These are phyloP conservation scores for Atopsyche davidsoni DNA, from an alignment of 1,140 invertebrate species.

Conservation along the genomic window DNA sequence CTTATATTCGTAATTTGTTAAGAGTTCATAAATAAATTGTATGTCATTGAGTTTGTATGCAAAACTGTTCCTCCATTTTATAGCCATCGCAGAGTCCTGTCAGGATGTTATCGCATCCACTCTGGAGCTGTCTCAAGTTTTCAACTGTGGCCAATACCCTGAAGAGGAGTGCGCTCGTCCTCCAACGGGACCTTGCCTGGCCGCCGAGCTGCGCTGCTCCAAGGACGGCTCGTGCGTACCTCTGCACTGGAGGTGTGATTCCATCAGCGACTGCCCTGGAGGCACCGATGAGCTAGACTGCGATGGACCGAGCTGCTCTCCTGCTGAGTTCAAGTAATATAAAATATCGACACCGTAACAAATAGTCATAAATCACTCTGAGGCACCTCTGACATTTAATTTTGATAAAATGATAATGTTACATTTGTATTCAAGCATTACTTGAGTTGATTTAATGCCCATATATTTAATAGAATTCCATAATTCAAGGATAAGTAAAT, in stretches of 20 bases:
- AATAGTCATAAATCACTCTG: no score
- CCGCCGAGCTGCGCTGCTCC: constrained; percentile 54
- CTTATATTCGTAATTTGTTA: no score
- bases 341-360: no score
- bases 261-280: constrained; percentile 55
- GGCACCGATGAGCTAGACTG: constrained; percentile 61
- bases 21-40: background rate
- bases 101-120: constrained; percentile 53
- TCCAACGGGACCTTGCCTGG: constrained; percentile 45
- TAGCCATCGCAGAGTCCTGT: constrained; percentile 55
- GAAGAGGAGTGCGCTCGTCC: constrained; percentile 39
- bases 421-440: no score
- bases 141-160: constrained; percentile 56
- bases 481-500: no score
- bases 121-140: constrained; percentile 48
- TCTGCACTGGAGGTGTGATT: constrained; percentile 60
- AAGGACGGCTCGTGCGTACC: constrained; percentile 58
- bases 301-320: constrained; percentile 40
- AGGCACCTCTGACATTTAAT: no score
- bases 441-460: no score
- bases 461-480: no score
- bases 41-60: background rate
- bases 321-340: constrained; percentile 48
- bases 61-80: constrained; percentile 20
- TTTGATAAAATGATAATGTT: no score